Base-by-base conservation (phyloP, 2,797 vertebrate species). In the Adrianichthys oophorus region DNA sequence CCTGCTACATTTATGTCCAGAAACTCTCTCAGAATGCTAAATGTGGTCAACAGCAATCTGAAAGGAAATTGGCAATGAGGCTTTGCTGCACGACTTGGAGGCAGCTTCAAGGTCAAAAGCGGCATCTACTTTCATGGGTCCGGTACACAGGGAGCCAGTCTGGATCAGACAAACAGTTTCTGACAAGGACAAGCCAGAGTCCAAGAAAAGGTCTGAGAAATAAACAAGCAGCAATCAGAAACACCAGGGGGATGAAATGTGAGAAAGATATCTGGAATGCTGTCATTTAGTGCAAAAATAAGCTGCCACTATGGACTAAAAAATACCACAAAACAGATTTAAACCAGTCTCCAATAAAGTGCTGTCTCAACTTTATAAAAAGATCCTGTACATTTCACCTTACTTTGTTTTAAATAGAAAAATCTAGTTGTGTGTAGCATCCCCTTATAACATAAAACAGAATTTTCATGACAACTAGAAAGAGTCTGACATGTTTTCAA, bases 131-230 rank as follows among this genome's bases (percentile, higher is more conserved):
- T 32, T 26, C 17, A 48, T 4, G 16, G 46, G 10, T 32, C 48
- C 15, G 16, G 60, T 42, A 55, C 15, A 29, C 15, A n/a, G 23
- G 10, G 45, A 42, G 52, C 10, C 60, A 23, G 46, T 49, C 26
- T 24, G 52, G 47, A 49, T 63, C 16, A 37, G 52, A 47, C 41
- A 50, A 56, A 63, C 23, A 6, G 5, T 19, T 23, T 63, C 46
- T 21, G 47, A 56, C 52, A 55, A 56, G 46, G 15, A 32, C 21
- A 45, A 42, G 24, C n/a, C 23, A 12, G 21, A 41, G 21, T 18
- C 5, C 21, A 54, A 41, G 41, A 8, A 14, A 44, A 45, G 49
- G n/a, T 7, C 21, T 5, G 4, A 24, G 15, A 12, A 26, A 12
- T n/a, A 46, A 47, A 54, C n/a, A 16, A 5, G 12, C 40, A 24